Percentiles rank a stretch among this genome's conserved stretches.
phyloP scores from a whole-genome alignment of 2,113 vertebrate species.

The Centrocercus urophasianus region DNA sequence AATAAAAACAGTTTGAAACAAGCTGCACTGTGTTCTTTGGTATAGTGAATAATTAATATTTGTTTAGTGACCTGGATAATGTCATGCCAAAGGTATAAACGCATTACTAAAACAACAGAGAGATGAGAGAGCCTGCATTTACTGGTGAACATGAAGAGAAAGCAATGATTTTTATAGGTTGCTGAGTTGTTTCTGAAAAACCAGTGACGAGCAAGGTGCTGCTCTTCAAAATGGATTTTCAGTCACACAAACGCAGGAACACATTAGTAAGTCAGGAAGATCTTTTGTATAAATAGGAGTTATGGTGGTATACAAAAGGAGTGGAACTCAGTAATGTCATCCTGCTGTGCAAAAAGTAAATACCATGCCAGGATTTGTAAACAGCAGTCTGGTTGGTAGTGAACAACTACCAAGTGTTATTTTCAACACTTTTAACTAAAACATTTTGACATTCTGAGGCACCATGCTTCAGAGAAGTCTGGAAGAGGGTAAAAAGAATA shows the following conservation, averaged over 20 bases:
- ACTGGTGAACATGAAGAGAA: not conserved
- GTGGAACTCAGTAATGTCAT: not conserved
- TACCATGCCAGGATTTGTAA: not conserved
- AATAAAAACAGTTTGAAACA: fast-evolving
- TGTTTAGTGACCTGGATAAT: not conserved
- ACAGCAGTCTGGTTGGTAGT: not conserved
- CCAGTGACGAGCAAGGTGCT: not conserved
- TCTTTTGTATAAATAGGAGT: not conserved
- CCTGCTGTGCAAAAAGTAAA: not conserved
- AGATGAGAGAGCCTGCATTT: not conserved
- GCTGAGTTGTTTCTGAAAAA: not conserved
- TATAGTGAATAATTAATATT: not conserved
- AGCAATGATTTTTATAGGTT: not conserved
- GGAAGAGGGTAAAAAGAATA: not conserved
- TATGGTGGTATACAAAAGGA: not conserved
- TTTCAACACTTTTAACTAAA: not conserved
- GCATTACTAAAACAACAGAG: not conserved
- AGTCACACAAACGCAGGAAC: not conserved
- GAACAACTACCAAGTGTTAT: not conserved
- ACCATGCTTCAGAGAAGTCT: not conserved
- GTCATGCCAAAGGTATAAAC: not conserved
- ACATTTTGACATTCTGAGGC: not conserved
- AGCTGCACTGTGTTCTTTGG: not conserved
- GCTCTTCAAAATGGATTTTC: not conserved
- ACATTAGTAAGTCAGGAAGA: not conserved